These are phyloP conservation scores for Bombus impatiens DNA, from an alignment of 1,140 invertebrate genomes.

Conservation along the genomic window DNA sequence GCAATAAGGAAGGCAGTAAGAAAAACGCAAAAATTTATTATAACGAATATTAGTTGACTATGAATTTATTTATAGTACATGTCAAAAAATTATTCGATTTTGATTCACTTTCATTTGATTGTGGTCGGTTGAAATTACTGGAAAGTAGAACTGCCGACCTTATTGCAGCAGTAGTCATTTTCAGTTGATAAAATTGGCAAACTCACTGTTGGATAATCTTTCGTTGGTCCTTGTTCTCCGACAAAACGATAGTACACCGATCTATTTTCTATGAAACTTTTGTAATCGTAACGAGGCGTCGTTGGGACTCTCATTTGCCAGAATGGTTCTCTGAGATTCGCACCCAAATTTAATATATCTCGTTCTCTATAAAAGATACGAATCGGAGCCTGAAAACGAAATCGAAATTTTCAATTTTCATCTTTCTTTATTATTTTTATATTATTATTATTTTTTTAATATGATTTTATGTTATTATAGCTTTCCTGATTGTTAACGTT, in stretches of 20 bases:
- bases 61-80: no score
- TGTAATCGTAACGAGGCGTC: slow-evolving; percentile 48
- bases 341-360: slow-evolving; percentile 70
- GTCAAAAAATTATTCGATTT: no score
- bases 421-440: not conserved
- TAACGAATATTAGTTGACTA: no score
- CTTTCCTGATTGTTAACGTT: no score
- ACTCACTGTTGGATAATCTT: slow-evolving; percentile 59
- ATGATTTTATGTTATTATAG: no score
- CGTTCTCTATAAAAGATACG: slow-evolving; percentile 56
- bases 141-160: not conserved
- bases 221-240: slow-evolving; percentile 43
- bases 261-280: slow-evolving; percentile 51
- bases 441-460: no score
- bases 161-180: not conserved
- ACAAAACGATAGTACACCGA: slow-evolving; percentile 54
- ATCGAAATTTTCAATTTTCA: not conserved
- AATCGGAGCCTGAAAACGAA: slow-evolving; percentile 31
- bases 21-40: no score
- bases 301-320: slow-evolving; percentile 63
- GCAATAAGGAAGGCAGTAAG: not conserved
- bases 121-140: not conserved
- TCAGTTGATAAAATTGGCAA: not conserved
- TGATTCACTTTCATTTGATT: no score
- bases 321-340: slow-evolving; percentile 63